A percentile compares a stretch with the other conserved stretches of the same genome.
Evolutionary conservation across 2,113 vertebrate species (phyloP).

Genomic region (Antechinus flavipes): DNA sequence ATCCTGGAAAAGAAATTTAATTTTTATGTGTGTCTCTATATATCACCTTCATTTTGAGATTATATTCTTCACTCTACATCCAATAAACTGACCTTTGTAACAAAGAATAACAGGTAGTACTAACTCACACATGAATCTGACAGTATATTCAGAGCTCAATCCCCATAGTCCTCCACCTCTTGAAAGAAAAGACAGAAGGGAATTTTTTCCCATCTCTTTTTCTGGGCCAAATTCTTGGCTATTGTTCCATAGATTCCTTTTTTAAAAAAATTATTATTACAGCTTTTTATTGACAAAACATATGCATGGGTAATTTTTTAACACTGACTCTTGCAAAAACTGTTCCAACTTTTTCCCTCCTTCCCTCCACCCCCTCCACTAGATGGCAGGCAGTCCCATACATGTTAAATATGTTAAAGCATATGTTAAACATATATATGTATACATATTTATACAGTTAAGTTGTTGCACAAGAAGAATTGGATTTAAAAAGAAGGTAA

Average conservation of each 20-base stretch:
- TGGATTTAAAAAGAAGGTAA: too few species aligned
- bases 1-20: neutral
- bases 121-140: neutral
- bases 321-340: too few species aligned
- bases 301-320: too few species aligned
- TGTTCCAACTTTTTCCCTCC: too few species aligned
- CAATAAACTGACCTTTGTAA: neutral
- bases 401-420: too few species aligned
- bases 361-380: too few species aligned
- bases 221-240: neutral
- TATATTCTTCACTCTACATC: neutral
- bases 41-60: neutral
- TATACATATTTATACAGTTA: too few species aligned
- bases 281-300: too few species aligned
- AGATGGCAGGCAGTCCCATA: too few species aligned
- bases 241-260: neutral
- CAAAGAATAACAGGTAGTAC: neutral
- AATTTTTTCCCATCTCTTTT: neutral
- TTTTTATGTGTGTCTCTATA: neutral
- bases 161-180: neutral
- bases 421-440: too few species aligned
- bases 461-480: too few species aligned
- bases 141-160: neutral
- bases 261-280: neutral
- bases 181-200: neutral